Conservation (phyloP, 2,113 vertebrate species). For the Zosterops lateralis region DNA sequence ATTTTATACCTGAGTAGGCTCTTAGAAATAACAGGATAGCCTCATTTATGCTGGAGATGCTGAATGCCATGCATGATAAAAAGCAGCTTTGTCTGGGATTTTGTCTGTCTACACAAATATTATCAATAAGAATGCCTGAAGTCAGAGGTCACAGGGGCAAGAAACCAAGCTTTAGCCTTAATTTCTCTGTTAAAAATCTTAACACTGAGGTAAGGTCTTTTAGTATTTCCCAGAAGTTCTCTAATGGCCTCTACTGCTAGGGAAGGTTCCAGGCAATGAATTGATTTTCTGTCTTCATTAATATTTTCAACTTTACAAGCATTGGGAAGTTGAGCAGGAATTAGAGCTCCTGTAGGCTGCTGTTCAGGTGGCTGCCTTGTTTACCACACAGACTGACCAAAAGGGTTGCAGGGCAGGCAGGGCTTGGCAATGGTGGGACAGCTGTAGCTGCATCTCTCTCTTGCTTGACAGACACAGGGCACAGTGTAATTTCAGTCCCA, state of each 20-base stretch:
- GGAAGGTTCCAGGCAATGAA: neutral
- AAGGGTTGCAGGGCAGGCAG: neutral
- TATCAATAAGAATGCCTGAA: fast-evolving
- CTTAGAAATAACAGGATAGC: neutral
- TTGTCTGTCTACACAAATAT: neutral
- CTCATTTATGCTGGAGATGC: neutral
- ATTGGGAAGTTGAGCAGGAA: neutral
- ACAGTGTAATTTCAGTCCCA: neutral
- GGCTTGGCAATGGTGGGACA: neutral
- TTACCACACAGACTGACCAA: fast-evolving
- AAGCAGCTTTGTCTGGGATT: neutral
- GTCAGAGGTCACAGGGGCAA: neutral
- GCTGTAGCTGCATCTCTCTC: neutral
- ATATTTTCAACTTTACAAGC: neutral
- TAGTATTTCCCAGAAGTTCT: neutral
- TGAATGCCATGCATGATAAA: neutral
- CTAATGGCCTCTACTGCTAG: neutral
- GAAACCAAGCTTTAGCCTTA: neutral
- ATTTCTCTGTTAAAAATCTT: neutral
- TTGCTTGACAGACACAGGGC: neutral
- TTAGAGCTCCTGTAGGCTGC: neutral
- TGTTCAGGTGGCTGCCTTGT: neutral
- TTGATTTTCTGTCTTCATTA: neutral
- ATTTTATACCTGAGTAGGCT: neutral
- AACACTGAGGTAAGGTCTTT: neutral